These are phyloP conservation scores for Solea senegalensis DNA, from an alignment of 2,113 vertebrate genomes.

Conservation along the genomic window DNA sequence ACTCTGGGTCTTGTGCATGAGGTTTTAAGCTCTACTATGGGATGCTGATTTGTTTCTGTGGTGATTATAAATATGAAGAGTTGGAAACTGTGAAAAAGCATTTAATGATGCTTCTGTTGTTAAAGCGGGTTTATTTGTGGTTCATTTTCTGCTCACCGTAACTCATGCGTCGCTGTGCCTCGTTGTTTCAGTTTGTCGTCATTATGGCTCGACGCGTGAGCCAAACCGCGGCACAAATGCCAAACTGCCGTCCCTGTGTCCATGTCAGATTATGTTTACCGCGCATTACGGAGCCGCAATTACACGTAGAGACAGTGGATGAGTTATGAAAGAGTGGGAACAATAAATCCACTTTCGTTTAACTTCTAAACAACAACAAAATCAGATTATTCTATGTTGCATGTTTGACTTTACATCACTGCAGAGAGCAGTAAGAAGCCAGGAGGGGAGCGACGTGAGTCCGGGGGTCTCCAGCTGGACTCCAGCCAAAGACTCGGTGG, in stretches of 20 bases:
- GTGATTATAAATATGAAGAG: neutral
- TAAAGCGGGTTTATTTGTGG: slow-evolving; percentile 13
- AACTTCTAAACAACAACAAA: neutral
- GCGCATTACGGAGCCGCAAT: neutral
- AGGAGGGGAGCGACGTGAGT: neutral
- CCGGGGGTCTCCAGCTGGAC: slow-evolving; percentile 11
- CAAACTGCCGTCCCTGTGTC: slow-evolving; percentile 14
- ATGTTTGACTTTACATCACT: slow-evolving; percentile 2
- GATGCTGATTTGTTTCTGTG: slow-evolving; percentile 9
- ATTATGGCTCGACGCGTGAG: neutral
- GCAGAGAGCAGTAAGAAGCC: neutral
- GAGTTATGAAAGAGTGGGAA: neutral
- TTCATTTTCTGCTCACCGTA: slow-evolving; percentile 4
- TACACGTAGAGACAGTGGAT: neutral
- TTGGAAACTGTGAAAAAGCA: slow-evolving; percentile 5
- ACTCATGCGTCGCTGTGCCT: slow-evolving; percentile 7
- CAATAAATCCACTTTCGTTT: neutral
- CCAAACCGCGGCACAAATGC: slow-evolving; percentile 29
- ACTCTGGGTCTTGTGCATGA: no score
- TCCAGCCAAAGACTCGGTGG: slow-evolving; percentile 10
- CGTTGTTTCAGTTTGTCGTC: slow-evolving; percentile 17
- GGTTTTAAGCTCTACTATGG: neutral
- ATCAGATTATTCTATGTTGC: neutral
- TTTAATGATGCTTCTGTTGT: neutral
- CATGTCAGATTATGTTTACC: neutral